Evolutionary conservation across 2,113 vertebrate genomes (phyloP).

Genomic region (Callithrix jacchus): DNA sequence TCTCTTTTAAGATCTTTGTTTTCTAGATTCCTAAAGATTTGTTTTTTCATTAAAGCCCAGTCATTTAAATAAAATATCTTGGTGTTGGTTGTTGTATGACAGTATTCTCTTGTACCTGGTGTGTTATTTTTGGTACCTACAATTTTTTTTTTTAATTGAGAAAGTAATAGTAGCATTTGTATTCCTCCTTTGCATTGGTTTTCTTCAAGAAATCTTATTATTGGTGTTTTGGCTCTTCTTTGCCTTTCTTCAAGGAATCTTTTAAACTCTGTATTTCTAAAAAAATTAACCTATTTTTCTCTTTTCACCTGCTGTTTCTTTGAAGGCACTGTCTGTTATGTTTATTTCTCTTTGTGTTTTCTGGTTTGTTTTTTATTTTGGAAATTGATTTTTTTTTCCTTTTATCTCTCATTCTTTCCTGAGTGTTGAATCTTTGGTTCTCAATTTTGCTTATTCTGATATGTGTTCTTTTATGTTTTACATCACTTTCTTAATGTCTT

Average conservation of each 20-base stretch:
- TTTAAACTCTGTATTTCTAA: background rate
- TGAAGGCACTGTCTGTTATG: background rate
- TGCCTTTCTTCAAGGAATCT: background rate
- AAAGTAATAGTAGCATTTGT: background rate
- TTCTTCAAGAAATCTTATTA: background rate
- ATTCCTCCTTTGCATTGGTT: background rate
- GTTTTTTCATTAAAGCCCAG: background rate
- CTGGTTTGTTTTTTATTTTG: conserved; percentile 10
- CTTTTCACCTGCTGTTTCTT: background rate
- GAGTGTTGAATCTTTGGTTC: background rate
- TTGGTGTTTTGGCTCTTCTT: background rate
- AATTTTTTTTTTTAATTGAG: background rate
- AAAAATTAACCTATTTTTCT: background rate
- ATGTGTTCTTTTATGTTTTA: conserved; percentile 5
- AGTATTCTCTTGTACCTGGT: background rate
- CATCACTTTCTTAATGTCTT: background rate
- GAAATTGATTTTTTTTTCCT: background rate
- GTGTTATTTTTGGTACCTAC: background rate
- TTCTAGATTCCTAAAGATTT: background rate
- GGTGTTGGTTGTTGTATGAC: background rate
- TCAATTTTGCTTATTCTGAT: background rate
- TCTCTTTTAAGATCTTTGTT: background rate
- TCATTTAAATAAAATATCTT: conserved; percentile 27
- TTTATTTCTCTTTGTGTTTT: conserved; percentile 39
- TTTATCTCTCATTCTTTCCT: background rate